These are phyloP conservation scores for Melipona beecheii DNA, from an alignment of 2,888 invertebrate species.

Conservation along the genomic window DNA sequence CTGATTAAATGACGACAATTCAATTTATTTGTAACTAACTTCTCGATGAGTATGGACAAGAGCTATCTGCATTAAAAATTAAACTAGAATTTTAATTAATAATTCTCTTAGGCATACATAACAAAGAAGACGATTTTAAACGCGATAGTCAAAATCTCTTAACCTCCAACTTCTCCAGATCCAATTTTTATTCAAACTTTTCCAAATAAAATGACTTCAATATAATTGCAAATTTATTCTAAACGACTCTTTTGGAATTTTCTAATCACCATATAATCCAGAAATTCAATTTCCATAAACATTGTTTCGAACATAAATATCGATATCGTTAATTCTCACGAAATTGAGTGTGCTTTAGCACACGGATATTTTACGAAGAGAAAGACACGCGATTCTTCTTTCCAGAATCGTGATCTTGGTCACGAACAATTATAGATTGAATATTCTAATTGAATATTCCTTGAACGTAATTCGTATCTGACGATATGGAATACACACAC, in stretches of 20 bases:
- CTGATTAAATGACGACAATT: slow-evolving; percentile 41
- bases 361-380: slow-evolving; percentile 12
- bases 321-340: not conserved
- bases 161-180: not conserved
- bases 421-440: slow-evolving; percentile 51
- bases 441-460: slow-evolving; percentile 47
- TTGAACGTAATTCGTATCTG: slow-evolving; percentile 50
- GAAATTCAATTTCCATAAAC: not conserved
- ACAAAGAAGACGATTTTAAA: slow-evolving; percentile 1
- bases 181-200: not conserved
- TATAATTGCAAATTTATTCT: not conserved
- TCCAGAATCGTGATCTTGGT: slow-evolving; percentile 46
- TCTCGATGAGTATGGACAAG: slow-evolving; percentile 47
- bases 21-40: not conserved
- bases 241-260: not conserved
- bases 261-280: not conserved
- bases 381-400: slow-evolving; percentile 5
- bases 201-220: not conserved
- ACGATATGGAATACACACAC: not conserved
- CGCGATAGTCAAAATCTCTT: not conserved
- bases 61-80: slow-evolving; percentile 27
- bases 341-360: not conserved
- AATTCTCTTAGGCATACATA: not conserved
- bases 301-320: not conserved
- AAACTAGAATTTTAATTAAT: slow-evolving; percentile 42